These are phyloP conservation scores for Nannospalax galili DNA, from an alignment of 2,113 vertebrate genomes.

Conservation along the genomic window DNA sequence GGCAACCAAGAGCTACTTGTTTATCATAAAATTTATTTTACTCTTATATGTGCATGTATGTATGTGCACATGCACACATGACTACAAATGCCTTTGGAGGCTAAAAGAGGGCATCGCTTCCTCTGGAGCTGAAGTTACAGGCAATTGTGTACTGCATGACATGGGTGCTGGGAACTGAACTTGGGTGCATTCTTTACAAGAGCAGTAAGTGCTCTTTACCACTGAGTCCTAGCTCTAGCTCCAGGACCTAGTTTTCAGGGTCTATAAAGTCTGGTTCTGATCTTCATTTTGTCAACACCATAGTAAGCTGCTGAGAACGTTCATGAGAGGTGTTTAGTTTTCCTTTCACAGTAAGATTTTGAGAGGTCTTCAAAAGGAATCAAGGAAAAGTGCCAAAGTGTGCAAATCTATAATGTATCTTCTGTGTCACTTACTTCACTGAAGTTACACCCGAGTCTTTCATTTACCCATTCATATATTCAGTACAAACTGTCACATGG, in stretches of 20 bases:
- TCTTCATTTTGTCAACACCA: not conserved
- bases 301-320: not conserved
- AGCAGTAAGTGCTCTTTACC: not conserved
- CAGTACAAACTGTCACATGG: not conserved
- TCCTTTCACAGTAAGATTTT: not conserved
- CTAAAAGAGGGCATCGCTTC: not conserved
- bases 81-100: not conserved
- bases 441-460: constrained; percentile 43
- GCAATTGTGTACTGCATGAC: not conserved
- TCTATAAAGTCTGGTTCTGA: not conserved
- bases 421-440: not conserved
- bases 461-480: not conserved
- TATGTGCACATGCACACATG: not conserved
- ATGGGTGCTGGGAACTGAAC: not conserved
- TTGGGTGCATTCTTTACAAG: no score
- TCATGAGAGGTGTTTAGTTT: not conserved
- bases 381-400: constrained; percentile 6
- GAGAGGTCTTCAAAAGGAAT: constrained; percentile 43
- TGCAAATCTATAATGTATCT: constrained; percentile 12
- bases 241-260: not conserved
- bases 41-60: not conserved
- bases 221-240: not conserved
- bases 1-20: no score
- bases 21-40: not conserved
- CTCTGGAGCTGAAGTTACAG: not conserved